Percentiles rank a stretch among this genome's conserved stretches.
These are phyloP conservation scores for Branchipolynoe longqiensis DNA, from an alignment of 2,888 invertebrate genomes.

Conservation along the genomic window DNA sequence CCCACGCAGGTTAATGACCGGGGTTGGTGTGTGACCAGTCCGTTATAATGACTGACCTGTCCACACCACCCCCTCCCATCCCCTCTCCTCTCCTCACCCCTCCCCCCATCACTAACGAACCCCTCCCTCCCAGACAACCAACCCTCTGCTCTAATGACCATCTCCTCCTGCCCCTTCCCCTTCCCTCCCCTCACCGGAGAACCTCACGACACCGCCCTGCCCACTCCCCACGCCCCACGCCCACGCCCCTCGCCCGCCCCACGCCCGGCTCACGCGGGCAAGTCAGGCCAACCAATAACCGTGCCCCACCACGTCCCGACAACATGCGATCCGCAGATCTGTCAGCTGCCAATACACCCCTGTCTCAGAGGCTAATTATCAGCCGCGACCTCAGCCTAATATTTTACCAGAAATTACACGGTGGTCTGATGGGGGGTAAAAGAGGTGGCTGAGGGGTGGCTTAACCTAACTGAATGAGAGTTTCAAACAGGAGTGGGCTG, in stretches of 20 bases:
- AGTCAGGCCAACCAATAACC: no score
- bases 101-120: conserved; percentile 18
- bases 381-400: not conserved
- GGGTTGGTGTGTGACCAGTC: not conserved
- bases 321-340: conserved; percentile 8
- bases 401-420: conserved; percentile 38
- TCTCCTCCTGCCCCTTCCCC: no score
- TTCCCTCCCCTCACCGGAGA: not conserved
- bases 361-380: conserved; percentile 5
- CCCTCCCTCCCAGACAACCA: not conserved
- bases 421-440: not conserved
- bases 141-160: not conserved
- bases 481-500: not conserved
- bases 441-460: not conserved
- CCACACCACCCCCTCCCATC: not conserved
- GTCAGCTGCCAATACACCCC: not conserved
- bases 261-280: no score
- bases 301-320: no score
- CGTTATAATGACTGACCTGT: conserved; percentile 37
- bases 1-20: conserved; percentile 20
- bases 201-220: not conserved
- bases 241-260: no score
- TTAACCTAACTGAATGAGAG: no score
- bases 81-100: not conserved
- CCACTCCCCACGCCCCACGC: not conserved